These are phyloP conservation scores for Sturmia bella DNA, from an alignment of 2,888 invertebrate species.

Conservation along the genomic window DNA sequence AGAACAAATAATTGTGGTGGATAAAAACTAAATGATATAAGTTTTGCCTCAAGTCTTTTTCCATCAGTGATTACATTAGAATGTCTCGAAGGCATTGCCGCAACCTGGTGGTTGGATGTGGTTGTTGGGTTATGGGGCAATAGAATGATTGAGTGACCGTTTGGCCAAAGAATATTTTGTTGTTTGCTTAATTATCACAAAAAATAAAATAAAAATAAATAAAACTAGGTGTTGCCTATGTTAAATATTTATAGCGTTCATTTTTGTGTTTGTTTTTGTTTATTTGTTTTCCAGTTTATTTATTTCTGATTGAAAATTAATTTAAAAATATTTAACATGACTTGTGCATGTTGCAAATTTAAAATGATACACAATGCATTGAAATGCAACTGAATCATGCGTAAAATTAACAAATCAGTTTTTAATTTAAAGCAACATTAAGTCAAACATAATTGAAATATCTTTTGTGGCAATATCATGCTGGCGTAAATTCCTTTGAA, in stretches of 20 bases:
- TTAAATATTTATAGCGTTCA: not conserved
- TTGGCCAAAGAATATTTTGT: conserved; percentile 42
- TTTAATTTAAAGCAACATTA: conserved; percentile 20
- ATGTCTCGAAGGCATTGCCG: conserved; percentile 11
- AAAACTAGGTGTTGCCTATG: conserved; percentile 9
- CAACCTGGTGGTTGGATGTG: not conserved
- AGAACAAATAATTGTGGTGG: conserved; percentile 33
- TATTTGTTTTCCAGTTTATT: not conserved
- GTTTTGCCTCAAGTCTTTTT: conserved; percentile 11
- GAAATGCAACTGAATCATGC: conserved; percentile 34
- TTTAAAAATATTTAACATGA: conserved; percentile 44
- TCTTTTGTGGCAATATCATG: not conserved
- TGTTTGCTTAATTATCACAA: not conserved
- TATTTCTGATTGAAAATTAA: conserved; percentile 6
- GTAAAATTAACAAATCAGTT: conserved; percentile 32
- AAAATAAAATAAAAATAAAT: not conserved
- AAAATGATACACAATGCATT: conserved; percentile 22
- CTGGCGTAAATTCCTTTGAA: conserved; percentile 13
- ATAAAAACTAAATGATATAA: conserved; percentile 49
- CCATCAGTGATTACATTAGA: conserved; percentile 7
- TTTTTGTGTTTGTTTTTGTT: not conserved
- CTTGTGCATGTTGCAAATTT: conserved; percentile 44
- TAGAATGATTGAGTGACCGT: conserved; percentile 15
- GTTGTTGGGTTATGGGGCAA: not conserved
- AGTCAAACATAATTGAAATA: conserved; percentile 47